Conservation (phyloP, 2,888 invertebrate genomes). For the Noctuana brunneofusca region DNA sequence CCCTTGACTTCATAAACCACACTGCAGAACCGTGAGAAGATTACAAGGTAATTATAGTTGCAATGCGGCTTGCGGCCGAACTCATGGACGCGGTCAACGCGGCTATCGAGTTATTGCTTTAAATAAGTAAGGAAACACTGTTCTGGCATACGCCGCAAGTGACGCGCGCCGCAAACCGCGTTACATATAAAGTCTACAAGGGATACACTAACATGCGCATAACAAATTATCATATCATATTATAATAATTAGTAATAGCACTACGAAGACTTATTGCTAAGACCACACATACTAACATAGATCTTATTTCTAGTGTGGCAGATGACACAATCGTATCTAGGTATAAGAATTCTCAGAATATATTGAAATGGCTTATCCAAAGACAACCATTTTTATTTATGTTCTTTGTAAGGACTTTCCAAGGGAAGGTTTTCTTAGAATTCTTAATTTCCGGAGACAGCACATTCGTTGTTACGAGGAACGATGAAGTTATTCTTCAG, state of each 20-base stretch:
- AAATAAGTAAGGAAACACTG: neutral
- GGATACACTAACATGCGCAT: slow-evolving; percentile 41
- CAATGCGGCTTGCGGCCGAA: slow-evolving; percentile 14
- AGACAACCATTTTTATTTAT: neutral
- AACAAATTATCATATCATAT: slow-evolving; percentile 45
- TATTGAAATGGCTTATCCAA: neutral
- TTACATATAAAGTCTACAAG: slow-evolving; percentile 35
- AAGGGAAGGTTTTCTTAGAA: too few species aligned
- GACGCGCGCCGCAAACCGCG: slow-evolving; percentile 12
- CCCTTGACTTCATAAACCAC: slow-evolving; percentile 9
- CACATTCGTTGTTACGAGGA: too few species aligned
- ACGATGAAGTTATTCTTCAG: too few species aligned
- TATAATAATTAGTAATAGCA: slow-evolving; percentile 48
- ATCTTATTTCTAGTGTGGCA: slow-evolving; percentile 18
- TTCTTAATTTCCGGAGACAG: too few species aligned
- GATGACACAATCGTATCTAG: neutral
- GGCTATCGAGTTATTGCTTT: neutral
- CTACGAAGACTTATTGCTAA: slow-evolving; percentile 60
- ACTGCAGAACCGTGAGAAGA: slow-evolving; percentile 25
- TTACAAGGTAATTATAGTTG: slow-evolving; percentile 16
- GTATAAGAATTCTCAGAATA: neutral
- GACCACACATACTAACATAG: slow-evolving; percentile 24
- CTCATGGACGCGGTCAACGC: neutral
- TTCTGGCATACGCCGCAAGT: neutral
- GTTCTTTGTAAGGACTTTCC: neutral